Percentiles rank a stretch among this genome's conserved stretches.
Conservation (phyloP, 2,888 invertebrate genomes). For the Poecilobothrus nobilitatus region DNA sequence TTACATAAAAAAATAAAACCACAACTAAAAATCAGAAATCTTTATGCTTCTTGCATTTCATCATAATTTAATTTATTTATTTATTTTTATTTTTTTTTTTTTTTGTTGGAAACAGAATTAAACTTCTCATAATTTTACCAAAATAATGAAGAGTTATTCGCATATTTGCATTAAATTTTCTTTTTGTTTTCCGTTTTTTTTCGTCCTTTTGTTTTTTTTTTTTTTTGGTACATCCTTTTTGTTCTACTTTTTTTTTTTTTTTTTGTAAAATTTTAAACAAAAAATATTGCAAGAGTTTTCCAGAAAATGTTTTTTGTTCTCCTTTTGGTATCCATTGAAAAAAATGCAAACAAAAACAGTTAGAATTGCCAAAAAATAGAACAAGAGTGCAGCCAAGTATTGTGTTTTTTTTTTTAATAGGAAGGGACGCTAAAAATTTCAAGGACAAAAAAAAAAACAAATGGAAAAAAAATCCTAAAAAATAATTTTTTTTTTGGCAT, state of each 20-base stretch:
- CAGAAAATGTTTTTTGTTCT: too few relatives aligned
- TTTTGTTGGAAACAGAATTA: background rate
- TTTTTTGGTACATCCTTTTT: background rate
- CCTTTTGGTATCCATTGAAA: background rate
- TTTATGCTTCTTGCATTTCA: background rate
- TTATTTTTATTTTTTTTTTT: background rate
- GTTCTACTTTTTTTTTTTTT: background rate
- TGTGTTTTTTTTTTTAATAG: background rate
- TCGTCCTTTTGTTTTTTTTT: background rate
- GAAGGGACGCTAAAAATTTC: background rate
- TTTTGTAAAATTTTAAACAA: background rate
- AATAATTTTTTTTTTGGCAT: background rate
- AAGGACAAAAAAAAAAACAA: conserved; percentile 1
- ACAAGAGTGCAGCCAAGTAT: background rate
- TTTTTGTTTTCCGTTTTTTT: too few relatives aligned
- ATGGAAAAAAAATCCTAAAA: background rate
- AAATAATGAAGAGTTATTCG: background rate
- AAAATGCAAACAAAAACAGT: background rate
- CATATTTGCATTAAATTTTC: background rate
- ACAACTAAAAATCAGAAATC: too few relatives aligned
- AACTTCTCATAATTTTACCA: background rate
- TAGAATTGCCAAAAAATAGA: background rate
- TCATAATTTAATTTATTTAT: background rate
- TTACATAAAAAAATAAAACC: too few relatives aligned
- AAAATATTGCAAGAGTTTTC: too few relatives aligned